A percentile compares a stretch with the other conserved stretches of the same genome.
Evolutionary conservation across 2,113 vertebrate genomes (phyloP).

Genomic region (Microtus oregoni): DNA sequence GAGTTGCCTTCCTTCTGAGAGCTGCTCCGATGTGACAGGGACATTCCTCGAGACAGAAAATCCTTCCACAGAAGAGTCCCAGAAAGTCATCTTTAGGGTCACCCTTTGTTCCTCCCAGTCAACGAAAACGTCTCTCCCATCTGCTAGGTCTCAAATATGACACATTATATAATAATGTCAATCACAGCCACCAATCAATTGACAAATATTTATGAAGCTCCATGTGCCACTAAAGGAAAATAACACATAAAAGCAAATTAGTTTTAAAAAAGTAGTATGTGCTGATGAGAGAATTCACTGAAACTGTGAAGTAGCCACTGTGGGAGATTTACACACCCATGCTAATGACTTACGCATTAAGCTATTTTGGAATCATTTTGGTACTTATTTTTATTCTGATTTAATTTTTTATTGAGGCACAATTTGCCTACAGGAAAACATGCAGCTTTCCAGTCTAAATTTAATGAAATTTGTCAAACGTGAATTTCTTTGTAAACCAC

Average conservation of each 20-base stretch:
- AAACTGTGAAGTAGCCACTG: neutral
- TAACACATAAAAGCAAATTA: neutral
- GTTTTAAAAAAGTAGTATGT: neutral
- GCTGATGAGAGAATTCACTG: neutral
- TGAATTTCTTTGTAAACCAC: neutral
- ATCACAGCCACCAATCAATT: neutral
- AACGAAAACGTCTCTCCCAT: neutral
- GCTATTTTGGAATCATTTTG: neutral
- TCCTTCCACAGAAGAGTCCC: neutral
- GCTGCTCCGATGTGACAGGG: neutral
- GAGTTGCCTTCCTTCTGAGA: neutral
- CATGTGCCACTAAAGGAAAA: neutral
- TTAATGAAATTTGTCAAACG: constrained; percentile 7
- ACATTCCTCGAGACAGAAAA: neutral
- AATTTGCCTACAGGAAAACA: neutral
- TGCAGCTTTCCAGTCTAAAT: neutral
- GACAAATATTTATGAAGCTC: neutral
- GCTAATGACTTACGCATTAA: neutral
- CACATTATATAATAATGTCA: neutral
- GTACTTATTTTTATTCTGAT: neutral
- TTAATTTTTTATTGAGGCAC: neutral
- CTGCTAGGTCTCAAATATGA: neutral
- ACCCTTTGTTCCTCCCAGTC: neutral
- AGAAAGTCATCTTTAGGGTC: constrained; percentile 20
- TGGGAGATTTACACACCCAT: neutral